Evolutionary conservation across 2,113 vertebrate genomes (phyloP).

Genomic region (Dissostichus mawsoni): DNA sequence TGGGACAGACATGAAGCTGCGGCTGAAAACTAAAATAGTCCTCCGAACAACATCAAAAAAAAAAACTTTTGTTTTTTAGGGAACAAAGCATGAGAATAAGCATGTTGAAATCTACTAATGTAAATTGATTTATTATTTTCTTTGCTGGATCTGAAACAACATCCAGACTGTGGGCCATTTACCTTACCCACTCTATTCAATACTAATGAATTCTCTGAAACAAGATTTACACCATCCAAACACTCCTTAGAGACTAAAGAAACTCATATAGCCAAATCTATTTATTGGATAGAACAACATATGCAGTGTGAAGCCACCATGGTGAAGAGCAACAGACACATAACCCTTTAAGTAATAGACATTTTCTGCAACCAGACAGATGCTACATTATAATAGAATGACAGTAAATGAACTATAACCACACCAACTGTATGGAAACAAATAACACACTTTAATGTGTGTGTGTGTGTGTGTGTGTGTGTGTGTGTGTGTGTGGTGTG

Average conservation of each 20-base stretch:
- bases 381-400: slow-evolving; percentile 14
- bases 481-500: no score
- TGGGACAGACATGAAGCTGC: background rate
- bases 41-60: background rate
- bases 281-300: slow-evolving; percentile 1
- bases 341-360: background rate
- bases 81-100: no score
- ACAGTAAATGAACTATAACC: background rate
- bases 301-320: background rate
- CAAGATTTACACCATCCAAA: slow-evolving; percentile 2
- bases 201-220: slow-evolving; percentile 29
- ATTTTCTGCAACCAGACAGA: background rate
- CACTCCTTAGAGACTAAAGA: background rate
- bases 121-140: slow-evolving; percentile 5
- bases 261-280: background rate
- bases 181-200: background rate
- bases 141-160: slow-evolving; percentile 14
- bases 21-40: slow-evolving; percentile 1
- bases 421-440: slow-evolving; percentile 21
- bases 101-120: background rate
- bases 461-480: no score
- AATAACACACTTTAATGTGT: slow-evolving; percentile 15
- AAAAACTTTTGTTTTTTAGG: background rate
- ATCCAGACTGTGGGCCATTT: background rate
- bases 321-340: background rate